Conservation (phyloP, 2,888 invertebrate genomes). For the Mylabris sibirica region DNA sequence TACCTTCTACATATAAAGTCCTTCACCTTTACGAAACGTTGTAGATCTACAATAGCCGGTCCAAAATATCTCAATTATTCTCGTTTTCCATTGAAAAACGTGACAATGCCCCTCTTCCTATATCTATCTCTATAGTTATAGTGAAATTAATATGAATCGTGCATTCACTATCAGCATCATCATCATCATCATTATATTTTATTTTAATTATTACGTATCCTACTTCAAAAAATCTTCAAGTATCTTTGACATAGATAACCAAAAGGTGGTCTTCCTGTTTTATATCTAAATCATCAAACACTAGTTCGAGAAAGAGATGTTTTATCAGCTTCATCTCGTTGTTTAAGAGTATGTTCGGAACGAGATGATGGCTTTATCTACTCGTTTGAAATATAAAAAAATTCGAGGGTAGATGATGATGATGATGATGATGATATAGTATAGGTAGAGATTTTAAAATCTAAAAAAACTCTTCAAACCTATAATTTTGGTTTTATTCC, state of each 20-base stretch:
- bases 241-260: not conserved
- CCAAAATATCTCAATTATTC: slow-evolving; percentile 1
- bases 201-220: not conserved
- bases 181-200: not conserved
- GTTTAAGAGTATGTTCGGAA: not conserved
- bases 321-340: not conserved
- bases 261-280: not conserved
- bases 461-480: not conserved
- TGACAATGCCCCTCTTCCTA: not conserved
- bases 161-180: not conserved
- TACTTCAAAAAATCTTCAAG: not conserved
- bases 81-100: not conserved
- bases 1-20: not conserved
- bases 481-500: not conserved
- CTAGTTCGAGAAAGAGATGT: not conserved
- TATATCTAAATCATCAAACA: not conserved
- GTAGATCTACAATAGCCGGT: not conserved
- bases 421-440: too few species aligned
- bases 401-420: slow-evolving; percentile 1
- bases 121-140: not conserved
- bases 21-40: not conserved
- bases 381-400: not conserved
- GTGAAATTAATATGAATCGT: slow-evolving; percentile 5
- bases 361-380: slow-evolving; percentile 4
- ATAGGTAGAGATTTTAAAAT: not conserved